phyloP scores from a whole-genome alignment of 2,888 invertebrate genomes.

The Merodon equestris region DNA sequence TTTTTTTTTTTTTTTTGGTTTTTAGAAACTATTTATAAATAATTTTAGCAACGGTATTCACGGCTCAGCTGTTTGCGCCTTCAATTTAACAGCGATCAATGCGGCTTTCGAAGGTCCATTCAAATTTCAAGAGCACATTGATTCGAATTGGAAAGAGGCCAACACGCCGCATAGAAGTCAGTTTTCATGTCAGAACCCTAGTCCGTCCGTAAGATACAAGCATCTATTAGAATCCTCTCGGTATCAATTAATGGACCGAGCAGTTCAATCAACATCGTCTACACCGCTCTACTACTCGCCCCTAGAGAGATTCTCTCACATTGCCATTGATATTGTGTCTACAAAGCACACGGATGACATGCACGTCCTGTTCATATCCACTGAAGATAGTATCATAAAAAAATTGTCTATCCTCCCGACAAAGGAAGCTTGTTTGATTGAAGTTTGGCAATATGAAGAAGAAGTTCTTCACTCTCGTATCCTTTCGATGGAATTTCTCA shows the following conservation, averaged over 20 bases:
- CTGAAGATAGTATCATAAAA: slow-evolving; percentile 86
- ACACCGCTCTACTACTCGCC: slow-evolving; percentile 85
- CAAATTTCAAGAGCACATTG: slow-evolving; percentile 88
- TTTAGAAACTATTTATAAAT: too few relatives aligned
- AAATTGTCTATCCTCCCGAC: slow-evolving; percentile 89
- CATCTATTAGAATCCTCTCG: slow-evolving; percentile 84
- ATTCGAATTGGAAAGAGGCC: slow-evolving; percentile 88
- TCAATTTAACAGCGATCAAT: slow-evolving; percentile 89
- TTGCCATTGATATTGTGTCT: slow-evolving; percentile 89
- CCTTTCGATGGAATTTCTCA: slow-evolving; percentile 87
- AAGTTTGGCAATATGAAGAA: slow-evolving; percentile 87
- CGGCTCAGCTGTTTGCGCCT: slow-evolving; percentile 95
- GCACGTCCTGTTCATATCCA: slow-evolving; percentile 90
- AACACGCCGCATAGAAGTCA: slow-evolving; percentile 81
- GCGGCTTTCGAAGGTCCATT: slow-evolving; percentile 91
- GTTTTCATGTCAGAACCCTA: slow-evolving; percentile 82
- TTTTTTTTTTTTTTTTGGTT: too few relatives aligned
- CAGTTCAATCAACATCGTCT: slow-evolving; percentile 87
- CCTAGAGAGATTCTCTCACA: slow-evolving; percentile 86
- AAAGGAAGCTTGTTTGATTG: slow-evolving; percentile 89
- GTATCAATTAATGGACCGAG: slow-evolving; percentile 93
- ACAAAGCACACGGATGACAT: slow-evolving; percentile 86
- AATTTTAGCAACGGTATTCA: slow-evolving; percentile 91
- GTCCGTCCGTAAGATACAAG: slow-evolving; percentile 73
- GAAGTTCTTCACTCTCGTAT: slow-evolving; percentile 79